Evolutionary conservation across 2,888 invertebrate genomes (phyloP).

Genomic region (Odontomyia ornata): DNA sequence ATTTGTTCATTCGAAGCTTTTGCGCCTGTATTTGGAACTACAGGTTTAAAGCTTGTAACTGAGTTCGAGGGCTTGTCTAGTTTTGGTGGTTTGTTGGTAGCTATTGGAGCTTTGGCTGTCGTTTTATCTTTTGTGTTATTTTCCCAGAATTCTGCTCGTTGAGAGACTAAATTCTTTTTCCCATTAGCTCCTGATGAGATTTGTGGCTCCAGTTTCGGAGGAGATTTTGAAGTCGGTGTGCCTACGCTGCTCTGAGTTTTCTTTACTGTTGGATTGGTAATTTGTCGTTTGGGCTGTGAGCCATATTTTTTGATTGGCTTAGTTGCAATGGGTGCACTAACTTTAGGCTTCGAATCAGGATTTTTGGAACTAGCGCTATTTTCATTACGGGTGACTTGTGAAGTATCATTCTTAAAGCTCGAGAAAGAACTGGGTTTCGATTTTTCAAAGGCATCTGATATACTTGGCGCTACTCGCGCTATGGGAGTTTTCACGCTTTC

Average conservation of each 20-base stretch:
- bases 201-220: background rate
- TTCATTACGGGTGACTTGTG: background rate
- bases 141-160: conserved; percentile 23
- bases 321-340: background rate
- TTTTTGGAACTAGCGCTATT: background rate
- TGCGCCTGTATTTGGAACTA: background rate
- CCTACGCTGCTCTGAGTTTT: background rate
- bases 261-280: background rate
- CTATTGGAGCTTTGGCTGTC: background rate
- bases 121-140: background rate
- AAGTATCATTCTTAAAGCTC: background rate
- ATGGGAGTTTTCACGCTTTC: conserved; percentile 76
- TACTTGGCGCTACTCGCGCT: conserved; percentile 62
- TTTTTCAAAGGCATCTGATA: background rate
- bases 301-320: background rate
- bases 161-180: conserved; percentile 19
- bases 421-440: background rate
- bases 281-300: background rate
- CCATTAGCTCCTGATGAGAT: background rate
- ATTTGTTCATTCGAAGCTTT: background rate
- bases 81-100: background rate
- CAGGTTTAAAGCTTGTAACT: background rate
- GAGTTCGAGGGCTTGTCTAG: background rate
- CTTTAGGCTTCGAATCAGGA: background rate
- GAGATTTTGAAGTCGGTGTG: background rate